These are phyloP conservation scores for Zaprionus lineosus DNA, from an alignment of 2,888 invertebrate species.

Conservation along the genomic window DNA sequence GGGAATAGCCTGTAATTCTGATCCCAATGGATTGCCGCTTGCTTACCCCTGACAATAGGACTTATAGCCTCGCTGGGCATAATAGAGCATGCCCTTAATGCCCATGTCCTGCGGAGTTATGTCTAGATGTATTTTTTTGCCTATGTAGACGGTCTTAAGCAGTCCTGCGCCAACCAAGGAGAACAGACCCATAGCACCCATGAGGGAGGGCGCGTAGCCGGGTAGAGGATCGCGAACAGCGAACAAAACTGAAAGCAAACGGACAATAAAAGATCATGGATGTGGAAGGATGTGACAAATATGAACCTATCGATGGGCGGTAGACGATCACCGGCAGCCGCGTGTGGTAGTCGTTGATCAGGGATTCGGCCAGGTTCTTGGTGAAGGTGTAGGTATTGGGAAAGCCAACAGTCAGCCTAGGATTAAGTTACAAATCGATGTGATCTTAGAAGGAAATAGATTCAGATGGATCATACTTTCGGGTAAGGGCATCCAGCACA, in stretches of 20 bases:
- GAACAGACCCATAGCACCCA: conserved; percentile 75
- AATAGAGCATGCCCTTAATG: conserved; percentile 65
- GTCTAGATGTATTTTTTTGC: conserved; percentile 48
- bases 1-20: too few relatives aligned
- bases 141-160: conserved; percentile 62
- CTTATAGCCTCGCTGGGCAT: conserved; percentile 32
- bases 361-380: conserved; percentile 92
- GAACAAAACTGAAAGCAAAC: conserved; percentile 71
- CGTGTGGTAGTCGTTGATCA: conserved; percentile 87
- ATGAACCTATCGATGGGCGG: conserved; percentile 92
- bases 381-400: conserved; percentile 97
- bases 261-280: too few relatives aligned
- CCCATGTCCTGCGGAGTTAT: conserved; percentile 70
- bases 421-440: background rate
- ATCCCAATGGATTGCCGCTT: too few relatives aligned
- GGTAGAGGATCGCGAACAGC: conserved; percentile 68
- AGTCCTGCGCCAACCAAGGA: conserved; percentile 68
- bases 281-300: too few relatives aligned
- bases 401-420: conserved; percentile 72
- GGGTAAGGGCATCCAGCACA: conserved; percentile 61
- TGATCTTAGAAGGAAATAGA: background rate
- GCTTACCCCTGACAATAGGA: conserved; percentile 52
- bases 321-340: conserved; percentile 89
- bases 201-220: conserved; percentile 68
- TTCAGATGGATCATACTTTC: conserved; percentile 60